Evolutionary conservation across 2,113 vertebrate species (phyloP).

Genomic region (Pandion haliaetus): DNA sequence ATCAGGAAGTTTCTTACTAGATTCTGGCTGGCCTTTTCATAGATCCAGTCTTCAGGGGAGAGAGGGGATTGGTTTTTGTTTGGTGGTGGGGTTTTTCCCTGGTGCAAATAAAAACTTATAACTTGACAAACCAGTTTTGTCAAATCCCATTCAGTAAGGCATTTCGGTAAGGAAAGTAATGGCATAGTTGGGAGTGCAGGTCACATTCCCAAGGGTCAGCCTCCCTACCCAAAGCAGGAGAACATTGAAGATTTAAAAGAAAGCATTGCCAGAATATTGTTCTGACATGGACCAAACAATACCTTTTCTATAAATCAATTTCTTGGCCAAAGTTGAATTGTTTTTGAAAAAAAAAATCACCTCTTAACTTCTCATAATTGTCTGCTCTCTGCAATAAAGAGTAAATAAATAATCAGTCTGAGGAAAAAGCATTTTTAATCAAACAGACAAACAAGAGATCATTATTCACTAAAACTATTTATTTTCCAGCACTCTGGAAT

Average conservation of each 20-base stretch:
- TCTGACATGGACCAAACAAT: not conserved
- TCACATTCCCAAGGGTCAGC: not conserved
- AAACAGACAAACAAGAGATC: not conserved
- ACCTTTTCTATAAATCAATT: not conserved
- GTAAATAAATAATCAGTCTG: not conserved
- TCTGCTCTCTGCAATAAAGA: not conserved
- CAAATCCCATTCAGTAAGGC: not conserved
- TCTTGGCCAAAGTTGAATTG: not conserved
- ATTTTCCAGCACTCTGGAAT: not conserved
- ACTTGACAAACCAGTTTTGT: not conserved
- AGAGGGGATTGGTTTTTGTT: not conserved
- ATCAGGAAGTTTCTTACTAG: not conserved
- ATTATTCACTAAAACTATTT: not conserved
- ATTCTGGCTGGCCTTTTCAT: not conserved
- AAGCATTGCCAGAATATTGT: not conserved
- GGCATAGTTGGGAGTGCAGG: not conserved
- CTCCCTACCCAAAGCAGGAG: not conserved
- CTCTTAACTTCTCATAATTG: not conserved
- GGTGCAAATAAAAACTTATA: not conserved
- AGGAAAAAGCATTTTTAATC: not conserved
- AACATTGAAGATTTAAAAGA: not conserved
- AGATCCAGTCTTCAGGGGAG: not conserved
- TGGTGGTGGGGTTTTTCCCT: rapidly evolving
- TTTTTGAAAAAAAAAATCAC: not conserved
- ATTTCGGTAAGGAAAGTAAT: not conserved